Percentiles rank a stretch among this genome's conserved stretches.
Evolutionary conservation across 1,140 invertebrate genomes (phyloP).

Genomic region (Drosophila virilis): DNA sequence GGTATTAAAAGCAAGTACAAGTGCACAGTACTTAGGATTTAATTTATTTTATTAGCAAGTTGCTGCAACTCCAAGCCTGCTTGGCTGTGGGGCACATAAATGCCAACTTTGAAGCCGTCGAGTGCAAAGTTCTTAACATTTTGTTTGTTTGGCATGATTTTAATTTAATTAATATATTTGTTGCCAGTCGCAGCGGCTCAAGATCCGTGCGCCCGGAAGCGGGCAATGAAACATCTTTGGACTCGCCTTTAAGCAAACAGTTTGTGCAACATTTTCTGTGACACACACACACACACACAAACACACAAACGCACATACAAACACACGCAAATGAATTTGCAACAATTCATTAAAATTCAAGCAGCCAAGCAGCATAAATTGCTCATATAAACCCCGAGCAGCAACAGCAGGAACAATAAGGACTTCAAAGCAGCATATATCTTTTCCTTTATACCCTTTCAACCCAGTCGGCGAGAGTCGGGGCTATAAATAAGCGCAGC

Average conservation of each 20-base stretch:
- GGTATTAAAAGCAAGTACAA: slow-evolving; percentile 30
- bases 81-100: background rate
- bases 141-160: slow-evolving; percentile 28
- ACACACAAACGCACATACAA: too few relatives aligned
- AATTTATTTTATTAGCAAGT: slow-evolving; percentile 68
- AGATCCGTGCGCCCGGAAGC: slow-evolving; percentile 3
- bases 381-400: slow-evolving; percentile 51
- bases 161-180: slow-evolving; percentile 66
- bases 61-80: background rate
- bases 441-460: slow-evolving; percentile 64
- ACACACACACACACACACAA: too few relatives aligned
- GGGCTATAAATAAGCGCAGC: slow-evolving; percentile 68
- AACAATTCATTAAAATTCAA: slow-evolving; percentile 78
- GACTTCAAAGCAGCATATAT: slow-evolving; percentile 60
- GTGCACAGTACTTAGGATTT: slow-evolving; percentile 38
- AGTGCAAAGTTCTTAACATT: slow-evolving; percentile 11
- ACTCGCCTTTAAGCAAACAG: slow-evolving; percentile 30
- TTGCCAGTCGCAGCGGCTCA: slow-evolving; percentile 2
- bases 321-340: slow-evolving; percentile 64
- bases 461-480: slow-evolving; percentile 28
- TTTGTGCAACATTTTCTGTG: slow-evolving; percentile 1
- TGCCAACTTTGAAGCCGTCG: slow-evolving; percentile 21
- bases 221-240: slow-evolving; percentile 21
- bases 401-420: slow-evolving; percentile 42
- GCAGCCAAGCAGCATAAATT: slow-evolving; percentile 45